Base-by-base conservation (phyloP, 2,888 invertebrate genomes). In the Phorcus lineatus region DNA sequence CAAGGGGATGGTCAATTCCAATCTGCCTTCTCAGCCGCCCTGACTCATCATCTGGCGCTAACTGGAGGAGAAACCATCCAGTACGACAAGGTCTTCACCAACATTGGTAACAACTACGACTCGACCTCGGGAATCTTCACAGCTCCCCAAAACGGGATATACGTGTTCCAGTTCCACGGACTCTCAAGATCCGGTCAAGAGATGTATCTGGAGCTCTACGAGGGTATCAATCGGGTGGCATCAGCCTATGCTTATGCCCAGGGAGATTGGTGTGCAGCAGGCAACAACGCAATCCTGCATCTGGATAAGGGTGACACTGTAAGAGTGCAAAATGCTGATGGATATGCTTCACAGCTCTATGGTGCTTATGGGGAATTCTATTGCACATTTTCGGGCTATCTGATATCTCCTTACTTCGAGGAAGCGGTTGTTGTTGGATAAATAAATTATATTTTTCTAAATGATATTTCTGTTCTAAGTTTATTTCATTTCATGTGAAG, bases 331-430 rank as follows among this genome's bases (percentile, higher is more conserved):
- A 83, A 87, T 11, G 88, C 85, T 0, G 85, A 85, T 28, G 28
- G 70, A 6, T 75, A 40, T 1, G 85, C 83, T 52, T 85, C 85
- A 0, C 77, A 82, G 40, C 79, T 89, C 55, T 89, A 87, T 76
- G 88, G 88, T 0, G 82, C 78, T 2, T 54, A 82, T 0, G 80
- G 84, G 19, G 89, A 89, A 66, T 82, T 89, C 16, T 89, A 89
- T 80, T 84, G 84, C 16, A 87, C 88, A 2, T 89, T 88, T 80
- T 87, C 86, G 7, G 89, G 89, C 0, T 89, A 88, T 74, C 81
- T 88, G 62, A 79, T 88, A 17, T 83, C 87, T 3, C 82, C 86
- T 0, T 82, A 88, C 13, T 86, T 79, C 67, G 86, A 86, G 55
- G 89, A 89, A 76, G 81, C 84, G 31, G 84, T 85, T 0, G 79